Percentiles rank a stretch among this genome's conserved stretches.
These are phyloP conservation scores for Tursiops truncatus DNA, from an alignment of 2,113 vertebrate genomes.

Conservation along the genomic window DNA sequence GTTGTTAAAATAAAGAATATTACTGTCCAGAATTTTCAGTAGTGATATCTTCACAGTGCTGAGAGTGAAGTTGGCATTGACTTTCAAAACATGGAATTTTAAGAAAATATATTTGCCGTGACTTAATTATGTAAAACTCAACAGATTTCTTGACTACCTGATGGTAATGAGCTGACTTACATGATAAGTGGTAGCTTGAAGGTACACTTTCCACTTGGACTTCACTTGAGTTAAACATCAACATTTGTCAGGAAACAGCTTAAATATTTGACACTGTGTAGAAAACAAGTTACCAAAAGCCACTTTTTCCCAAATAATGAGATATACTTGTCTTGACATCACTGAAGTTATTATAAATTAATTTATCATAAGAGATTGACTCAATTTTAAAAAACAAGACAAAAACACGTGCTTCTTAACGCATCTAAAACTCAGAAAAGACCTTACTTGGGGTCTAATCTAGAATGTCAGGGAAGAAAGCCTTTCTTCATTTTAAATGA, in stretches of 20 bases:
- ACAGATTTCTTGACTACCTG: slow-evolving; percentile 14
- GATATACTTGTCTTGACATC: not conserved
- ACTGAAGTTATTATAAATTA: not conserved
- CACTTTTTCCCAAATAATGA: not conserved
- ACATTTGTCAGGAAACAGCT: not conserved
- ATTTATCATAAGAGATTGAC: not conserved
- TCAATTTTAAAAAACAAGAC: not conserved
- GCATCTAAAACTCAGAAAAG: not conserved
- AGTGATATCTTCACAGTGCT: not conserved
- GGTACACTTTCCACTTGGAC: not conserved
- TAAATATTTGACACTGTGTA: not conserved
- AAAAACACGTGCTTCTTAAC: not conserved
- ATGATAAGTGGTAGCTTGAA: not conserved
- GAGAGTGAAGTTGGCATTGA: not conserved
- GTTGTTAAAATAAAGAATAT: not conserved
- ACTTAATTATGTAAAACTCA: slow-evolving; percentile 38
- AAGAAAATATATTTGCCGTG: slow-evolving; percentile 24
- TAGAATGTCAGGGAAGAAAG: not conserved
- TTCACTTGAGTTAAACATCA: not conserved
- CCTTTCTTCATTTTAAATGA: not conserved
- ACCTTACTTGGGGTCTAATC: not conserved
- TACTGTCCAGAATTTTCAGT: not conserved
- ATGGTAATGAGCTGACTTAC: slow-evolving; percentile 2
- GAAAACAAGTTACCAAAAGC: not conserved
- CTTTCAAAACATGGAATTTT: slow-evolving; percentile 12